Evolutionary conservation across 2,888 invertebrate genomes (phyloP), one percentile per base, ranked within the genome.

Genomic region (Lymantria dispar): DNA sequence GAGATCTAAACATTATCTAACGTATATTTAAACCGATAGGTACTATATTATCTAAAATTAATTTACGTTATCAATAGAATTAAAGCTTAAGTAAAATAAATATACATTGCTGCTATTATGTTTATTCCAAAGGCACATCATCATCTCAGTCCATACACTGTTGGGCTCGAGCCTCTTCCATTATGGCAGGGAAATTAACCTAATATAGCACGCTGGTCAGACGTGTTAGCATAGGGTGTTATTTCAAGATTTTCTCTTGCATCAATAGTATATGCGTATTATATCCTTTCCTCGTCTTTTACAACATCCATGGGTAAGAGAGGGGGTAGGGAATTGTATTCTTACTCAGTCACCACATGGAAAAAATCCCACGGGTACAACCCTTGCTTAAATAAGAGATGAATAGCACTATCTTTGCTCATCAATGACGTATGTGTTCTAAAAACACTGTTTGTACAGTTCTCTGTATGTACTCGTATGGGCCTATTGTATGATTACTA

Each of bases 1-100:
- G 78, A 70, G 70, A 76, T 76, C 62, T 66, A 62, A 76, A 80
- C 77, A 81, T 80, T 80, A 80, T 82, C 76, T 74, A 58, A 54
- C 58, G 69, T 70, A 76, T 75, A 77, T 78, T n/a, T 76, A 73
- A 74, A 70, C 55, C 58, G 68, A 65, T 70, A 56, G 68, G 64
- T 68, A 65, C 60, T 48, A 64, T 47, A 47, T 66, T 60, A 70
- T 70, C 72, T 70, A 56, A 63, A 60, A 62, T 72, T 55, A 57
- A 53, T 62, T 51, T 47, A 43, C 48, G 40, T 62, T 65, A 68
- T 59, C 56, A 54, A 29, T 48, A 29, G 43, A 46, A 46, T 49
- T 46, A 66, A 47, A 13, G 51, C 60, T 59, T 60, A 58, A 60
- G 52, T 58, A 56, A 68, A 68, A 64, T 65, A 68, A 56, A 58